Evolutionary conservation across 2,797 vertebrate species (phyloP), one percentile per base, ranked within the genome.

Genomic region (Pipistrellus pipistrellus): DNA sequence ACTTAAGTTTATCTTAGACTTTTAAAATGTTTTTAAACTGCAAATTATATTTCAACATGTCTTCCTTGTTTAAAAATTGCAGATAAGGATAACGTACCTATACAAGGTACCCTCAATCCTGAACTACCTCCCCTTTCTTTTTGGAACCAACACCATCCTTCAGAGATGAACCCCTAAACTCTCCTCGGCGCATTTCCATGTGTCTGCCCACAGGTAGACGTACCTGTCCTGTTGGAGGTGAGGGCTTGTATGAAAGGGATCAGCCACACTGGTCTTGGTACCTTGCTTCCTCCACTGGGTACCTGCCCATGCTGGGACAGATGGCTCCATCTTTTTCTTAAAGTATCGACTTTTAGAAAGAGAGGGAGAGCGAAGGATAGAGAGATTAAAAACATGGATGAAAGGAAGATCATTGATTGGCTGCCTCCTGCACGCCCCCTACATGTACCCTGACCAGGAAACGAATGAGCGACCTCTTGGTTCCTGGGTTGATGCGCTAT

Each of bases 1-100:
- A 55, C 44, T 83, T 80, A 62, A 90, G 11, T 14, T 48, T 48
- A 69, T 85, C 82, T 80, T 90, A 84, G 89, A 68, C 44, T 88
- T 78, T 32, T 41, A n/a, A 66, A 85, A 69, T 55, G 41, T 20
- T 62, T 15, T 25, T 88, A 48, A 84, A 76, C 48, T 71, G 30
- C 17, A 71, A 90, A 85, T 64, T 30, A 83, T 88, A 64, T 20
- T 85, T 85, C 78, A 92, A 38, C 64, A 12, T 85, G 53, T 51
- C 55, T 88, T 75, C 59, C 21, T 87, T 91, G 41, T 76, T 68
- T 55, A 46, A 91, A 64, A 59, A 84, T n/a, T 59, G 7, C 25
- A 53, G 30, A 66, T 59, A 64, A 85, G 66, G 3, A 38, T 73
- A 13, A 25, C 88, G 38, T 83, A n/a, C 35, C 76, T 41, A 30